phyloP scores from a whole-genome alignment of 64 coral and sea anemone species.

The Actinia tenebrosa region DNA sequence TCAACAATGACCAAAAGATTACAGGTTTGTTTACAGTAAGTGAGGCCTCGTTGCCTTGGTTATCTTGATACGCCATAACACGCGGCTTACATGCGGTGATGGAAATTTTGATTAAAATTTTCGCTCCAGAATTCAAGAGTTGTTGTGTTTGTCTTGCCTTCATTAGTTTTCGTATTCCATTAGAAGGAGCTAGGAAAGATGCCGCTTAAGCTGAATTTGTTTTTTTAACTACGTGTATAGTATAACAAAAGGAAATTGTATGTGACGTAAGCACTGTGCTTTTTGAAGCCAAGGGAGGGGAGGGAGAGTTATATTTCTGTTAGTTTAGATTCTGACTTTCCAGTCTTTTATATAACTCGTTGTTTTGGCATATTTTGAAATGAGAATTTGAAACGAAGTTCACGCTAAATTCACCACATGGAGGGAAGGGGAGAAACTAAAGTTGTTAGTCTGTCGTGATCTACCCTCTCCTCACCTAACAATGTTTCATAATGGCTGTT shows the following conservation, averaged over 20 bases:
- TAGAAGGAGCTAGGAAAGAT: neutral
- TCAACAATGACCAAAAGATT: conserved; percentile 7
- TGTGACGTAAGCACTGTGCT: neutral
- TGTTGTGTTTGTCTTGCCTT: neutral
- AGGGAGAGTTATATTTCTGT: neutral
- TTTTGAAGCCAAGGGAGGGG: neutral
- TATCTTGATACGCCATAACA: neutral
- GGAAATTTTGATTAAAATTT: neutral
- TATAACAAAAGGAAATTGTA: neutral
- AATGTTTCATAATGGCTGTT: too few relatives aligned
- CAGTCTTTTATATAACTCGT: neutral
- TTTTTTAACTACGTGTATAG: neutral
- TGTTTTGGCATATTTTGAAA: too few relatives aligned
- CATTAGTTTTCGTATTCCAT: neutral
- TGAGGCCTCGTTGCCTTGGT: neutral
- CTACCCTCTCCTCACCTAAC: neutral
- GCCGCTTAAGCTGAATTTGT: neutral
- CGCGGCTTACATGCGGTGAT: neutral
- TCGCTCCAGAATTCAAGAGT: neutral
- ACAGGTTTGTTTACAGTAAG: neutral
- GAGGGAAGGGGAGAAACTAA: neutral
- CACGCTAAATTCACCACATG: neutral
- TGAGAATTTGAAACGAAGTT: neutral
- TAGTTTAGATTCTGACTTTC: neutral
- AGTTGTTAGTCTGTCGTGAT: neutral